Evolutionary conservation across 2,113 vertebrate genomes (phyloP).

Genomic region (Pteropus alecto): DNA sequence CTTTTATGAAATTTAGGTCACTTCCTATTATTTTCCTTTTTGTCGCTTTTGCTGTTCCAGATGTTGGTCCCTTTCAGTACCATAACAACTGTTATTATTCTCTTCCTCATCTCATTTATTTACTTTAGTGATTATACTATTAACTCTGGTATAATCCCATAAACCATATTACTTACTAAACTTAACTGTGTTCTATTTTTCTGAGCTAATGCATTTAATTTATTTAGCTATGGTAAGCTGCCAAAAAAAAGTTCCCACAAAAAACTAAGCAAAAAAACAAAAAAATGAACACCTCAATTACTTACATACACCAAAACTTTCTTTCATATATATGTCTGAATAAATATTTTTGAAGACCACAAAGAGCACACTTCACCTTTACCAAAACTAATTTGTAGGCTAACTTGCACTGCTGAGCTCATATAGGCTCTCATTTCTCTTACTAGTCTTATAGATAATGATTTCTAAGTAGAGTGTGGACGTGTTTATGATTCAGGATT

Average conservation of each 20-base stretch:
- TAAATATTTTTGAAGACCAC: constrained; percentile 1
- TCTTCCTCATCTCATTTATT: background rate
- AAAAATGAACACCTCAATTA: background rate
- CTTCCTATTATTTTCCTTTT: constrained; percentile 13
- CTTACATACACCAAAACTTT: background rate
- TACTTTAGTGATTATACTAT: background rate
- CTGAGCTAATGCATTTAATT: background rate
- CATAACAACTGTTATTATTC: background rate
- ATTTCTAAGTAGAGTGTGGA: background rate
- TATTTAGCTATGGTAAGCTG: constrained; percentile 6
- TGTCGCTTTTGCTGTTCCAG: background rate
- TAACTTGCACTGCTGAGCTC: background rate
- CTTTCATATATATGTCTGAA: background rate
- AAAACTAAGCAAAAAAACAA: background rate
- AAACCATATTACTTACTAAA: background rate
- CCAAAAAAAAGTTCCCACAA: background rate
- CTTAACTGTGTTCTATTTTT: constrained; percentile 16
- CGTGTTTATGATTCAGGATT: background rate
- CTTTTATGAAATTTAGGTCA: constrained; percentile 3
- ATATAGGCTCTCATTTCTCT: background rate
- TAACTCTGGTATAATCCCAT: background rate
- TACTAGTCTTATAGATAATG: background rate
- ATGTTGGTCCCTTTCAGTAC: background rate
- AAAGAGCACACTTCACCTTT: background rate
- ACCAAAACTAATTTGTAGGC: background rate